Evolutionary conservation across 2,797 vertebrate genomes (phyloP).

Genomic region (Podarcis siculus): DNA sequence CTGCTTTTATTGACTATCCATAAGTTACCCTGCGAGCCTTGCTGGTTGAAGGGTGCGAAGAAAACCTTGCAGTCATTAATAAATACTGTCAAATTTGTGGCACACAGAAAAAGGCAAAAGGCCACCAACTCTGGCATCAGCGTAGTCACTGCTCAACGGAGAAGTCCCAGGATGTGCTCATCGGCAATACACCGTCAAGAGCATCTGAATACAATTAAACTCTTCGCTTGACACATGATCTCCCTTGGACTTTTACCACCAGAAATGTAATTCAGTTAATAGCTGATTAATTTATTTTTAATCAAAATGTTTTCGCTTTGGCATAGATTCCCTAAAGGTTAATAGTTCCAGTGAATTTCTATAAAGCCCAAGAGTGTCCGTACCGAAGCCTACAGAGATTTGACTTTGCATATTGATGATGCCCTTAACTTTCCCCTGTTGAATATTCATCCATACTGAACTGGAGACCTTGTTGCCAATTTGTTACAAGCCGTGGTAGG

Average conservation of each 20-base stretch:
- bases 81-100: neutral
- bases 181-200: neutral
- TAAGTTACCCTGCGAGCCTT: neutral
- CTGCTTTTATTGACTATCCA: neutral
- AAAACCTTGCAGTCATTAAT: no score
- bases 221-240: neutral
- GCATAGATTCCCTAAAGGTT: conserved; percentile 17
- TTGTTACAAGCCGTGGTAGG: neutral
- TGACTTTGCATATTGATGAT: neutral
- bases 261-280: conserved; percentile 4
- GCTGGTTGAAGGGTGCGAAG: neutral
- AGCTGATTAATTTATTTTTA: conserved; percentile 16
- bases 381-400: neutral
- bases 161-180: neutral
- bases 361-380: neutral
- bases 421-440: conserved; percentile 1
- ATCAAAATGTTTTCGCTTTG: conserved; percentile 17
- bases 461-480: neutral
- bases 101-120: neutral
- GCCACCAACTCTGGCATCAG: neutral
- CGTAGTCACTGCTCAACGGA: neutral
- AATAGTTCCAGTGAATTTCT: neutral
- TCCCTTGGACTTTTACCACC: neutral
- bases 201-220: neutral
- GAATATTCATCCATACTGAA: neutral